Evolutionary conservation across 2,888 invertebrate species (phyloP).

Genomic region (Hesperia comma): DNA sequence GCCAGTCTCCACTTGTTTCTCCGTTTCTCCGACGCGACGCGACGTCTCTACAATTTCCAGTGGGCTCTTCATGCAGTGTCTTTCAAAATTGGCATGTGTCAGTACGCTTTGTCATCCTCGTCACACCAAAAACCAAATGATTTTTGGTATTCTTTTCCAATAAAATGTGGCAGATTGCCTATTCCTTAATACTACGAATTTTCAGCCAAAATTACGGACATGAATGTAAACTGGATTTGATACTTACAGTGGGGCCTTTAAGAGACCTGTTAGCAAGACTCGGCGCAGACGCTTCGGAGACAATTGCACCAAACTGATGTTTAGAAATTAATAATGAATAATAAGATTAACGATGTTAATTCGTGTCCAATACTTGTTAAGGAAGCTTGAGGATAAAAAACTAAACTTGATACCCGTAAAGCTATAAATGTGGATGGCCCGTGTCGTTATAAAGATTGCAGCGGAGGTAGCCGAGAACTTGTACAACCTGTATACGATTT

Average conservation of each 20-base stretch:
- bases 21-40: no score
- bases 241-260: constrained; percentile 67
- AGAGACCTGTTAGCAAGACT: constrained; percentile 62
- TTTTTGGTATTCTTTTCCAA: constrained; percentile 32
- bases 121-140: constrained; percentile 20
- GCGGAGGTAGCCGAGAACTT: constrained; percentile 63
- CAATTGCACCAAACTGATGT: constrained; percentile 26
- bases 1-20: no score
- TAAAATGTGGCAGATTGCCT: constrained; percentile 80
- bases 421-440: constrained; percentile 71
- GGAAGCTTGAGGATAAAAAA: constrained; percentile 9
- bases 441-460: constrained; percentile 66
- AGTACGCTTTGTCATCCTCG: background rate
- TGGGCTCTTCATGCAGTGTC: background rate
- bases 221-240: constrained; percentile 75
- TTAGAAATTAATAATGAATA: background rate
- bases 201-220: constrained; percentile 66
- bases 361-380: background rate
- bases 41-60: no score
- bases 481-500: constrained; percentile 67
- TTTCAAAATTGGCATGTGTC: constrained; percentile 31
- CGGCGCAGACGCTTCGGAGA: constrained; percentile 47
- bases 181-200: constrained; percentile 71
- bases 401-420: constrained; percentile 5
- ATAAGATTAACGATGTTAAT: background rate